Percentiles rank a stretch among this genome's conserved stretches.
Conservation (phyloP, 2,113 vertebrate species). For the Sceloporus tristichus region DNA sequence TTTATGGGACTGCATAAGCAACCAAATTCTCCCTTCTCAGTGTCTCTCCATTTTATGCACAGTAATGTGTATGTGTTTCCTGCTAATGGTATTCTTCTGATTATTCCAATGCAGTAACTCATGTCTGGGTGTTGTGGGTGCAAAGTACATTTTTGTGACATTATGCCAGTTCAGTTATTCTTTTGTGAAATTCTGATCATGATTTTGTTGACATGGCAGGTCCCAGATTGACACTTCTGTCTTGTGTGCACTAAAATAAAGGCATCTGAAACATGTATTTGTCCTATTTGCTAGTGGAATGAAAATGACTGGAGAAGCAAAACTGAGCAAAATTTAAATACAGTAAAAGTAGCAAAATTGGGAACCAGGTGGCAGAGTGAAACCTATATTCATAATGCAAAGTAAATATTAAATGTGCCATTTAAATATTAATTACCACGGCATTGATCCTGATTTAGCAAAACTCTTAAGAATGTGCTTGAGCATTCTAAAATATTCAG, state of each 20-base stretch:
- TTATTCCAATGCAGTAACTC: background rate
- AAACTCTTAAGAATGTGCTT: slow-evolving; percentile 32
- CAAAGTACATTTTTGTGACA: slow-evolving; percentile 4
- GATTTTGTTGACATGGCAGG: background rate
- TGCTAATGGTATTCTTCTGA: background rate
- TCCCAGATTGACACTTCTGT: background rate
- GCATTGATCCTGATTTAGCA: background rate
- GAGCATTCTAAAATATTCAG: background rate
- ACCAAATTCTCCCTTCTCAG: background rate
- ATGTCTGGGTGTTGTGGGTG: background rate
- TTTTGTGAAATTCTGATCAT: background rate
- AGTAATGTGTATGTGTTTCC: background rate
- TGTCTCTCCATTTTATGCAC: background rate
- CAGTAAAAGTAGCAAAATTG: background rate
- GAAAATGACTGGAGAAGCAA: background rate
- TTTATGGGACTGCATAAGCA: background rate
- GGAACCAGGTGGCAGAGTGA: slow-evolving; percentile 16
- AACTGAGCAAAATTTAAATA: slow-evolving; percentile 14
- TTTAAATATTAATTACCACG: slow-evolving; percentile 52
- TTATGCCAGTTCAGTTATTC: slow-evolving; percentile 15
- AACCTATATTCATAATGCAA: slow-evolving; percentile 19
- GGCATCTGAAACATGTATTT: background rate
- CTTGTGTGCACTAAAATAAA: background rate
- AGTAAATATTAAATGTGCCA: slow-evolving; percentile 14
- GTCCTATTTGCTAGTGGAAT: background rate